phyloP scores from a whole-genome alignment of 1,140 invertebrate species.

The Manduca sexta region DNA sequence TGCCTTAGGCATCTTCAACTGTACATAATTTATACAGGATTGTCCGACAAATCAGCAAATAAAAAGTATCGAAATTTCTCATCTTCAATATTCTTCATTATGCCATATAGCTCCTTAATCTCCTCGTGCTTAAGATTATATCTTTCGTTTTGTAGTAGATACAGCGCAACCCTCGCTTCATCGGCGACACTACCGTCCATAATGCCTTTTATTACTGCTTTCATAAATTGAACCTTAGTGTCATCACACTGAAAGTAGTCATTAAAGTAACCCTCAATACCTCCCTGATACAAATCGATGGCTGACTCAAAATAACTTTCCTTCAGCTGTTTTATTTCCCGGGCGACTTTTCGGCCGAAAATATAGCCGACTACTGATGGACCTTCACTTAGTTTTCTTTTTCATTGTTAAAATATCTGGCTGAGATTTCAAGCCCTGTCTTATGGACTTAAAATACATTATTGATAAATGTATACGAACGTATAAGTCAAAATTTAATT shows the following conservation, averaged over 20 bases:
- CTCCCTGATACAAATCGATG: neutral
- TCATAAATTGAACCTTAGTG: neutral
- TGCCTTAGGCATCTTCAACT: too few relatives aligned
- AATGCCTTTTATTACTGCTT: neutral
- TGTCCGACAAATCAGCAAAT: neutral
- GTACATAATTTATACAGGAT: too few relatives aligned
- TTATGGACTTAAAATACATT: slow-evolving; percentile 37
- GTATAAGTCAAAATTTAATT: slow-evolving; percentile 30
- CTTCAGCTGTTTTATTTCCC: neutral
- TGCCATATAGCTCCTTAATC: neutral
- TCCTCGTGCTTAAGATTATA: neutral
- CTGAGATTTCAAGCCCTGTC: slow-evolving; percentile 23
- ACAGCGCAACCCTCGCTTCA: neutral
- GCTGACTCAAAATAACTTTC: neutral
- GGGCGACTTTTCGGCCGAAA: neutral
- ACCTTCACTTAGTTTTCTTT: neutral
- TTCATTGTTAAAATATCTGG: slow-evolving; percentile 20
- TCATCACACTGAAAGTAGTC: neutral
- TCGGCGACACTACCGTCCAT: neutral
- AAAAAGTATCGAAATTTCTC: neutral
- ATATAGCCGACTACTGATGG: neutral
- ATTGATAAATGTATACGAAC: slow-evolving; percentile 37
- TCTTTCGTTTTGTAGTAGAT: neutral
- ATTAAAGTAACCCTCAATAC: neutral
- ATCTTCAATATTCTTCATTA: neutral